Conservation (phyloP, 2,888 invertebrate species). For the Geophilus truncorum region DNA sequence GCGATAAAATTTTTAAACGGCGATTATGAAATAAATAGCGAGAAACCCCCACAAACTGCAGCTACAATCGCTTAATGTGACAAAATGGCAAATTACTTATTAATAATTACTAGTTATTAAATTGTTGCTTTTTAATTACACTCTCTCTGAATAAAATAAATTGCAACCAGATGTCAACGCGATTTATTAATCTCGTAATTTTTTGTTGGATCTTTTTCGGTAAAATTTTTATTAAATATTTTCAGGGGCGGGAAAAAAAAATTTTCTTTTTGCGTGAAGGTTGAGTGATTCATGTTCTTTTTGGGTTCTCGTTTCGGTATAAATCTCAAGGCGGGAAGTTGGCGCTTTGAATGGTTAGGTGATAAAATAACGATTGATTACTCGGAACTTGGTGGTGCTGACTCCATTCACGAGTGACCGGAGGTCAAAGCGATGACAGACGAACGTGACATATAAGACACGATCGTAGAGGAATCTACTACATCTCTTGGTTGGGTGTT, state of each 20-base stretch:
- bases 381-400: slow-evolving; percentile 11
- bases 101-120: background rate
- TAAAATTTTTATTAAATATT: background rate
- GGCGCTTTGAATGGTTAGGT: slow-evolving; percentile 25
- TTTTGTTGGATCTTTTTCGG: background rate
- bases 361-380: slow-evolving; percentile 27
- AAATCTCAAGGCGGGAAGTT: slow-evolving; percentile 10
- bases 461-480: slow-evolving; percentile 17
- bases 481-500: slow-evolving; percentile 8
- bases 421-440: slow-evolving; percentile 27
- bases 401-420: slow-evolving; percentile 27
- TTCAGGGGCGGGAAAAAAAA: too few species aligned
- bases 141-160: background rate
- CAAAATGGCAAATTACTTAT: background rate
- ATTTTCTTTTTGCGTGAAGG: background rate
- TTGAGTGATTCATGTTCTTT: slow-evolving; percentile 25
- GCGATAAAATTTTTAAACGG: background rate
- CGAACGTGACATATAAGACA: slow-evolving; percentile 22
- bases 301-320: background rate
- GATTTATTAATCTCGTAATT: background rate
- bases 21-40: background rate
- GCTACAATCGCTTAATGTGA: background rate
- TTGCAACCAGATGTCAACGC: background rate
- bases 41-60: too few species aligned
- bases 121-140: background rate